phyloP scores from a whole-genome alignment of 2,797 vertebrate genomes.

The Leptoclinus maculatus region DNA sequence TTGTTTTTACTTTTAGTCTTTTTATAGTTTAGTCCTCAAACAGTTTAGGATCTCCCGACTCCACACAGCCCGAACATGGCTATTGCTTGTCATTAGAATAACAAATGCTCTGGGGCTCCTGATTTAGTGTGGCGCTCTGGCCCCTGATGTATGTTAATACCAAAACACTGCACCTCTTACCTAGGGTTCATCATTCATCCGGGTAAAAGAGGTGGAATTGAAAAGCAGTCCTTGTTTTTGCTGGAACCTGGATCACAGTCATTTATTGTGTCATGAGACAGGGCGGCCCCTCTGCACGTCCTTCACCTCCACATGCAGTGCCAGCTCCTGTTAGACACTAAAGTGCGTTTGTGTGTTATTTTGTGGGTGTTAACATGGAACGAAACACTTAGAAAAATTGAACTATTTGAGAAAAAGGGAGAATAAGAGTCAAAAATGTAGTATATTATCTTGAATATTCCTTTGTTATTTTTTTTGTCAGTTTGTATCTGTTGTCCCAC shows the following conservation, averaged over 20 bases:
- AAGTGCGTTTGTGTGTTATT: constrained; percentile 54
- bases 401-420: background rate
- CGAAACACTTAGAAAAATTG: constrained; percentile 17
- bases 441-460: constrained; percentile 3
- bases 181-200: constrained; percentile 78
- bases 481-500: constrained; percentile 8
- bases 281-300: constrained; percentile 59
- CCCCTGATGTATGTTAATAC: constrained; percentile 96
- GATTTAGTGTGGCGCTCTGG: constrained; percentile 91
- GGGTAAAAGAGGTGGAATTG: constrained; percentile 78
- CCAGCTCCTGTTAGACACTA: constrained; percentile 56
- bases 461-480: constrained; percentile 7
- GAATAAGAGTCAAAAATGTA: background rate
- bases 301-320: constrained; percentile 69
- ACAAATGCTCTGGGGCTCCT: constrained; percentile 88
- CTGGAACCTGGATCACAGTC: constrained; percentile 73
- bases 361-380: constrained; percentile 29
- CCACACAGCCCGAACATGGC: constrained; percentile 27
- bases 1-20: constrained; percentile 22
- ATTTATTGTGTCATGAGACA: constrained; percentile 77
- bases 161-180: constrained; percentile 84
- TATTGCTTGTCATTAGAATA: constrained; percentile 82
- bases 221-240: constrained; percentile 81
- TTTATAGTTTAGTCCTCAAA: constrained; percentile 13
- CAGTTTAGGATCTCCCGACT: constrained; percentile 39